Evolutionary conservation across 2,888 invertebrate species (phyloP).

Genomic region (Sabatieria punctata): DNA sequence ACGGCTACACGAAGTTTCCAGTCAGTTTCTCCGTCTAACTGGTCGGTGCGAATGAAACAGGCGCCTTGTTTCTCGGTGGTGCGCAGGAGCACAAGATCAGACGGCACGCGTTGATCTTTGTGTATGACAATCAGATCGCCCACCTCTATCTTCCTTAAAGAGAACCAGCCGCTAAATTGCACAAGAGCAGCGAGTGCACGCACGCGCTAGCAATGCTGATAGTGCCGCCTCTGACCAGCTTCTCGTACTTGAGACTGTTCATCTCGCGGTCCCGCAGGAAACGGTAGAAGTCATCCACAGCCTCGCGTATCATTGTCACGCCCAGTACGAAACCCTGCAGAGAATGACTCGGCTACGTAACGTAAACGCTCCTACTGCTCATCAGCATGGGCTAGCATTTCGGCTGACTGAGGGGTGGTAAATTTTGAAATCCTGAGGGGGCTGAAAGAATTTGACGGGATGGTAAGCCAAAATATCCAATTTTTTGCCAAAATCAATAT

Average conservation of each 20-base stretch:
- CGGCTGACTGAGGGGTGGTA: too few species aligned
- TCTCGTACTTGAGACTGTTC: conserved; percentile 77
- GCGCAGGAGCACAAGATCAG: conserved; percentile 78
- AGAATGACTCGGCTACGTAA: too few species aligned
- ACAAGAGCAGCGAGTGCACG: too few species aligned
- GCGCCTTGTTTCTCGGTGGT: conserved; percentile 72
- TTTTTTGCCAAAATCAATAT: too few species aligned
- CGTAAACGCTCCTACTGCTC: too few species aligned
- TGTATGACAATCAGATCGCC: conserved; percentile 64
- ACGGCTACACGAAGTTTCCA: conserved; percentile 76
- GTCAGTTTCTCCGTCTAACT: conserved; percentile 82
- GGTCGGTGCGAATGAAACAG: conserved; percentile 93
- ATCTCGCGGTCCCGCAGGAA: conserved; percentile 86
- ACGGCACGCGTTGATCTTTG: conserved; percentile 86
- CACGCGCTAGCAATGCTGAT: conserved; percentile 53
- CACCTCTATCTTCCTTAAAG: conserved; percentile 47
- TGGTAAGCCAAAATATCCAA: too few species aligned
- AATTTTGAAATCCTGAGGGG: too few species aligned
- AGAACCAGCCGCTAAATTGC: too few species aligned
- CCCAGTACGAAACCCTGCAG: conserved; percentile 69
- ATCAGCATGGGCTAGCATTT: too few species aligned
- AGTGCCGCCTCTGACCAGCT: conserved; percentile 47
- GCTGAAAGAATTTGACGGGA: too few species aligned
- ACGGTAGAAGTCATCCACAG: conserved; percentile 81
- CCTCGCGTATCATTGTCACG: conserved; percentile 88